Percentiles rank a stretch among this genome's conserved stretches.
These are phyloP conservation scores for Clytia hemisphaerica DNA, from an alignment of 30 jellyfish, hydroid and myxozoan species.

Conservation along the genomic window DNA sequence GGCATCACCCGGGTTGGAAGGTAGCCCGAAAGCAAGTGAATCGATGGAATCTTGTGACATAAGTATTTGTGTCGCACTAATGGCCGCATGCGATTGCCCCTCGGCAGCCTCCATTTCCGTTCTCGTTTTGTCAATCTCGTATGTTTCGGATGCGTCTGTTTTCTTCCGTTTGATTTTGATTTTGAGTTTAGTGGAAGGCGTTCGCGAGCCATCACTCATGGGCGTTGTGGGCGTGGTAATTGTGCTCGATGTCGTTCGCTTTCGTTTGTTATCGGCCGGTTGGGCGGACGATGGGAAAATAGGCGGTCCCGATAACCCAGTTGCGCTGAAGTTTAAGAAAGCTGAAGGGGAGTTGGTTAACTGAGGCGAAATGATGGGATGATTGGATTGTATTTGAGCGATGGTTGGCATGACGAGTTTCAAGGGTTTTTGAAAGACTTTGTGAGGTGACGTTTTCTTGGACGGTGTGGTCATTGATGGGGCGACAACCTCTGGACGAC, in stretches of 20 bases:
- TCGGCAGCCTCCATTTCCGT: slow-evolving; percentile 7
- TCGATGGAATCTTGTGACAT: no score
- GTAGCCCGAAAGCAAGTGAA: no score
- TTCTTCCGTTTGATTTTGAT: slow-evolving; percentile 13
- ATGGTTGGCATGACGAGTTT: slow-evolving; percentile 20
- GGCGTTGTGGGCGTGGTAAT: slow-evolving; percentile 6
- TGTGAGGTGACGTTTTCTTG: neutral
- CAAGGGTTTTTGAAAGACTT: neutral
- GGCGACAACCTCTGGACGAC: no score
- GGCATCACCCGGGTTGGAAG: no score
- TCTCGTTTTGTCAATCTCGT: slow-evolving; percentile 24
- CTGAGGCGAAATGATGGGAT: slow-evolving; percentile 25
- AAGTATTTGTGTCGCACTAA: no score
- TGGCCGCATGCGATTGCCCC: no score
- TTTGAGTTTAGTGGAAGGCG: slow-evolving; percentile 15
- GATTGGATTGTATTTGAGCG: slow-evolving; percentile 14
- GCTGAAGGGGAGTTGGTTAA: slow-evolving; percentile 15
- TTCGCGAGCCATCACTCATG: slow-evolving; percentile 21
- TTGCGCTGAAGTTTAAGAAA: slow-evolving; percentile 9
- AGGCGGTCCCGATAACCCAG: slow-evolving; percentile 10
- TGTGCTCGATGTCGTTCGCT: neutral
- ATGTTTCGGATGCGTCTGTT: slow-evolving; percentile 5
- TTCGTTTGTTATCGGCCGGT: neutral
- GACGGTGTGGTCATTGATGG: no score
- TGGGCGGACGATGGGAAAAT: slow-evolving; percentile 8